A percentile compares a stretch with the other conserved stretches of the same genome.
These are phyloP conservation scores for Fregetta grallaria DNA, from an alignment of 2,113 vertebrate species.

Conservation along the genomic window DNA sequence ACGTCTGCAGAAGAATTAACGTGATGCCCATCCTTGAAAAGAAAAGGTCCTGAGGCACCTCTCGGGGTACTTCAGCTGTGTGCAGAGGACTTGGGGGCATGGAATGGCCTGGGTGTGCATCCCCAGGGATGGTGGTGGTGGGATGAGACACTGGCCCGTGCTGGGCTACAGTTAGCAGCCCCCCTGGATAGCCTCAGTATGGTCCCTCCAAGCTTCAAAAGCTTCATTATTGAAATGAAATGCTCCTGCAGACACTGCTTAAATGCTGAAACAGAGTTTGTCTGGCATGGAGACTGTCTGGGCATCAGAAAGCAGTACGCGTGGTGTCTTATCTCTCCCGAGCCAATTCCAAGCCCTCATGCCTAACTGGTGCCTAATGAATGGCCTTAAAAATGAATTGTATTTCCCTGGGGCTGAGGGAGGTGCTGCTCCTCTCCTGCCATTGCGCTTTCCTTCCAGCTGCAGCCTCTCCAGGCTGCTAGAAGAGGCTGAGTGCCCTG, in stretches of 20 bases:
- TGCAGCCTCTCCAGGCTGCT: background rate
- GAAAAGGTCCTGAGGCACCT: background rate
- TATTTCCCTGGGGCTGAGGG: background rate
- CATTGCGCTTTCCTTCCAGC: background rate
- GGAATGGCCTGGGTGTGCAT: background rate
- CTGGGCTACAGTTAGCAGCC: background rate
- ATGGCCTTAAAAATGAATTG: background rate
- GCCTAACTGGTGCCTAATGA: background rate
- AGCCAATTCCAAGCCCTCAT: background rate
- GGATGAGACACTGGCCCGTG: fast-evolving
- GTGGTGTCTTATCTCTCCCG: background rate
- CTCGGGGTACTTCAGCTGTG: background rate
- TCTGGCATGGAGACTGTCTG: background rate
- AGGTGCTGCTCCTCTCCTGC: background rate
- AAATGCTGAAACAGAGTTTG: background rate
- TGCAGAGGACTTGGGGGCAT: background rate
- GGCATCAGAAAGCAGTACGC: background rate
- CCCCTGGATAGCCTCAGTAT: background rate
- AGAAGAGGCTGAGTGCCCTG: fast-evolving
- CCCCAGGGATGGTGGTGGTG: background rate
- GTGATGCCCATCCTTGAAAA: background rate
- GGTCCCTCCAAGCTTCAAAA: background rate
- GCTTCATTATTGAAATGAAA: background rate
- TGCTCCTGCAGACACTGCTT: background rate
- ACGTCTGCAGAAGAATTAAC: background rate